phyloP scores from a whole-genome alignment of 1,140 invertebrate species.

The Thaumetopoea pityocampa region DNA sequence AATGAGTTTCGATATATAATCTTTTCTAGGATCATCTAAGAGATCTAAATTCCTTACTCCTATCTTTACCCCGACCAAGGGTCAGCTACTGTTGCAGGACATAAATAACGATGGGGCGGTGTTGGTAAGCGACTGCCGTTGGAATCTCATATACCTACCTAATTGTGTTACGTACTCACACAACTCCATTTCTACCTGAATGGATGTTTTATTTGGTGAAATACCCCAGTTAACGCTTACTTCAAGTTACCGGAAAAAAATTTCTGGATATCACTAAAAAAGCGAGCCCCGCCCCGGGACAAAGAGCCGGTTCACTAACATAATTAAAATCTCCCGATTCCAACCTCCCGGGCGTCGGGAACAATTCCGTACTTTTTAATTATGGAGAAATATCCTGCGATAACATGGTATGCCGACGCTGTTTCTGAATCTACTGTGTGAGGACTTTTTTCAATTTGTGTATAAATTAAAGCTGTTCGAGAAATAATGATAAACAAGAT shows the following conservation, averaged over 20 bases:
- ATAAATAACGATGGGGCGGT: too few relatives aligned
- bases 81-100: too few relatives aligned
- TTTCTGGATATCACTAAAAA: conserved; percentile 21
- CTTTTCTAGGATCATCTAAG: too few relatives aligned
- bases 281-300: conserved; percentile 12
- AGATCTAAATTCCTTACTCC: too few relatives aligned
- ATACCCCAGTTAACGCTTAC: conserved; percentile 17
- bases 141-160: too few relatives aligned
- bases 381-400: conserved; percentile 16
- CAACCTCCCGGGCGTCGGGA: conserved; percentile 1
- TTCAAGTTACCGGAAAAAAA: conserved; percentile 13
- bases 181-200: conserved; percentile 6
- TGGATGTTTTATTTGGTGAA: conserved; percentile 17
- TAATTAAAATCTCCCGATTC: conserved; percentile 26
- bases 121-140: too few relatives aligned
- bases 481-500: too few relatives aligned
- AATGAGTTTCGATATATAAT: too few relatives aligned
- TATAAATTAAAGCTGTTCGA: too few relatives aligned
- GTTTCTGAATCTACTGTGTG: conserved; percentile 2
- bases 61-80: too few relatives aligned
- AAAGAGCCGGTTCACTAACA: conserved; percentile 23
- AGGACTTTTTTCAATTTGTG: conserved; percentile 1
- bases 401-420: conserved; percentile 9
- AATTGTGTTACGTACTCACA: conserved; percentile 12
- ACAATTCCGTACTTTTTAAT: conserved; percentile 17